Evolutionary conservation across 2,888 invertebrate species (phyloP).

Genomic region (Cryptocephalus primarius): DNA sequence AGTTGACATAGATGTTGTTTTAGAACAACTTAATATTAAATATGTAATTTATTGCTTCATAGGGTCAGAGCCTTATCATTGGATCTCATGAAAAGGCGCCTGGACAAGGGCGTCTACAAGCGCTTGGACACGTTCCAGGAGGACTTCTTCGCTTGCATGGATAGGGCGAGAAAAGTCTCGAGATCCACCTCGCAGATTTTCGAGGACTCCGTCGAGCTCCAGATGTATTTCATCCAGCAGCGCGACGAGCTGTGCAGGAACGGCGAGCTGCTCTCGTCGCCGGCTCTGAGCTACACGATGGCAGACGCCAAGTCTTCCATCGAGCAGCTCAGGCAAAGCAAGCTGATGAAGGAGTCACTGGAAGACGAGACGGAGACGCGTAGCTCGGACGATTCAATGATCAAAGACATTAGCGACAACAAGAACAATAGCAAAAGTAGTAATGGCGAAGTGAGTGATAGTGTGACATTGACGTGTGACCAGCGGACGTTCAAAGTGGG

Average conservation of each 20-base stretch:
- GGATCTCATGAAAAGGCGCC: conserved; percentile 84
- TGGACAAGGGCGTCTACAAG: conserved; percentile 87
- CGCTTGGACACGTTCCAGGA: conserved; percentile 93
- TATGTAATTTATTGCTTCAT: conserved; percentile 8
- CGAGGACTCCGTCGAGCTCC: conserved; percentile 90
- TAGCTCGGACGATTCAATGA: conserved; percentile 37
- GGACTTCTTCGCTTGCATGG: conserved; percentile 89
- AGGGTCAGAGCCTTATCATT: conserved; percentile 77
- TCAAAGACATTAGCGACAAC: conserved; percentile 18
- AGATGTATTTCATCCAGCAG: conserved; percentile 77
- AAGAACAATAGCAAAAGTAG: conserved; percentile 37
- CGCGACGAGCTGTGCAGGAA: conserved; percentile 62
- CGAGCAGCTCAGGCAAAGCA: conserved; percentile 64
- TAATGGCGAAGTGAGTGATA: conserved; percentile 36
- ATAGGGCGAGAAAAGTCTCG: conserved; percentile 76
- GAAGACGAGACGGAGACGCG: conserved; percentile 61
- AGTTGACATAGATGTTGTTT: too few relatives aligned
- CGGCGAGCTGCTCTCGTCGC: conserved; percentile 70
- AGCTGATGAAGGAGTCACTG: conserved; percentile 63
- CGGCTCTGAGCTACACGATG: conserved; percentile 73
- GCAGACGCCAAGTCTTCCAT: conserved; percentile 65
- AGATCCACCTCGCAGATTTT: conserved; percentile 85
- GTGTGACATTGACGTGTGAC: conserved; percentile 64
- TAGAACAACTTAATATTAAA: too few relatives aligned
- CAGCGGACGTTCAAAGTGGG: conserved; percentile 70